Evolutionary conservation across 30 jellyfish, hydroid and myxozoan genomes (phyloP), one percentile per base, ranked within the genome.

Genomic region (Nemopilema nomurai): DNA sequence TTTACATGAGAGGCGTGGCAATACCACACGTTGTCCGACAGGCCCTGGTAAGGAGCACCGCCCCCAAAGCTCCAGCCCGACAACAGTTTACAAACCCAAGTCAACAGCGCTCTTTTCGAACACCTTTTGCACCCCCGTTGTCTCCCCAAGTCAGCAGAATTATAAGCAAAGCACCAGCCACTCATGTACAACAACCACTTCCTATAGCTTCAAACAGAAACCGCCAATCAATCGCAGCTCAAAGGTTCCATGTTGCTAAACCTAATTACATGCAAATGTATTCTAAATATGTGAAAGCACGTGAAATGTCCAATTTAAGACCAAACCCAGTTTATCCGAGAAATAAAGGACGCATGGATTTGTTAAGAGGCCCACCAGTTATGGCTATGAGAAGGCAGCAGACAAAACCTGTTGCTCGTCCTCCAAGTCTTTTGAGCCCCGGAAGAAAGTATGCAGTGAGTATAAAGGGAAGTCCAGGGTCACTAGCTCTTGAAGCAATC

Each of bases 391-490:
- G 18, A 22, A 32, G 41, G 33, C 69, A 73, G 28, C 89, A 67
- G 20, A 16, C 81, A 13, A 23, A n/a, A 29, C 16, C 63, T 24
- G 62, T 28, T 23, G 20, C 80, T 18, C 31, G 30, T 13, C 80
- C 50, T 26, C 62, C 23, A 51, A 74, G 49, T 18, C 28, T n/a
- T 49, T 62, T 71, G 62, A 69, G 69, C 62, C 82, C 87, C 19
- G 93, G 93, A 71, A 62, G 87, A 22, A 75, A 79, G 28, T 84
- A 62, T 66, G 93, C 77, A n/a, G 68, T 84, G 8, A 84, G 93
- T 67, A 84, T 84, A 28, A 73, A 74, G 28, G 93, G 93, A 25
- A 57, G n/a, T 18, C 93, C 93, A 1, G 93, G 93, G 16, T 84
- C 93, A 31, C 51, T 64, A 4, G 87, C 93, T 17, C 33, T 64